Evolutionary conservation across 1,140 invertebrate genomes (phyloP).

Genomic region (Sarcophaga peregrina): DNA sequence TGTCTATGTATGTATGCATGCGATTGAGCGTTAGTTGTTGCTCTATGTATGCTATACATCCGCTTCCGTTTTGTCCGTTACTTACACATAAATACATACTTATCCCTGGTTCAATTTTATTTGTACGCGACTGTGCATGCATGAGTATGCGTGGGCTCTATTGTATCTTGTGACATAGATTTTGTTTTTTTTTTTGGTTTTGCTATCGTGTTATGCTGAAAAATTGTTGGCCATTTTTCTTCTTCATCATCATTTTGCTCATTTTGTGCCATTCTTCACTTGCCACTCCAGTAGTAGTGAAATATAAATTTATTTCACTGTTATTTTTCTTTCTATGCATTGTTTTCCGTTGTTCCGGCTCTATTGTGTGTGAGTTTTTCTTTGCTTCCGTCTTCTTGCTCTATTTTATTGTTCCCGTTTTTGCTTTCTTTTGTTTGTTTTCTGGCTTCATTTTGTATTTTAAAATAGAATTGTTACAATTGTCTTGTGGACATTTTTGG

Average conservation of each 20-base stretch:
- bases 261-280: not conserved
- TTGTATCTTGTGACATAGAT: constrained; percentile 29
- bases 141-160: not conserved
- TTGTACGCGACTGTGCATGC: not conserved
- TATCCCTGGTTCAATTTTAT: not conserved
- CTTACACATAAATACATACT: too few relatives aligned
- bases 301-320: not conserved
- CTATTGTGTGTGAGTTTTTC: not conserved
- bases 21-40: not conserved
- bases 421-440: not conserved
- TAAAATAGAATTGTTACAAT: constrained; percentile 37
- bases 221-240: constrained; percentile 37
- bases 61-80: constrained; percentile 1
- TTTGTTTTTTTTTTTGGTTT: not conserved
- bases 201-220: constrained; percentile 35
- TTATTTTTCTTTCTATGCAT: not conserved
- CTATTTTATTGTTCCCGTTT: not conserved
- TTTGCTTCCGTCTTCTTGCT: not conserved
- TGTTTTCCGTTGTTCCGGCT: not conserved
- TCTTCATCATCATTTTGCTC: constrained; percentile 28
- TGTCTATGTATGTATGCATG: not conserved
- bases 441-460: not conserved
- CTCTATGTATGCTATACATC: not conserved
- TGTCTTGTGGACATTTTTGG: constrained; percentile 30
- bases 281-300: not conserved